Evolutionary conservation across 2,888 invertebrate genomes (phyloP).

Genomic region (Antitype chi): DNA sequence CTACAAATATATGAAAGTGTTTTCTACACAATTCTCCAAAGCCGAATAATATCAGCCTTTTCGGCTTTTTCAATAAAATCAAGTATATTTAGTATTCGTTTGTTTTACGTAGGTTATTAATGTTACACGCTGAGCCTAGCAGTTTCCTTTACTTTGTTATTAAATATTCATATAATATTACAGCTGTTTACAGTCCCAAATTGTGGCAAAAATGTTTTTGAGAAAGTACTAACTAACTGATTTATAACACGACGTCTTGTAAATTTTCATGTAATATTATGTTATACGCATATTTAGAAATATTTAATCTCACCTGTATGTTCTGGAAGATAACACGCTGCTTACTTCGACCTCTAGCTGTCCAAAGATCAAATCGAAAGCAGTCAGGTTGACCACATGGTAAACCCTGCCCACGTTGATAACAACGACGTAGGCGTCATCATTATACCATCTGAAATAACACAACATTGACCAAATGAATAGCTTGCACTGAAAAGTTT

Average conservation of each 20-base stretch:
- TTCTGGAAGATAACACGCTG: slow-evolving; percentile 87
- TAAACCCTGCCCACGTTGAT: slow-evolving; percentile 90
- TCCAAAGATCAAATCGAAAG: slow-evolving; percentile 87
- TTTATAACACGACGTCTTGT: background rate
- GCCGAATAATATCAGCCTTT: background rate
- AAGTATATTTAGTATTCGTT: too few species aligned
- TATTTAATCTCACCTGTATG: slow-evolving; percentile 82
- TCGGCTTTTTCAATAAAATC: background rate
- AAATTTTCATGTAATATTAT: background rate
- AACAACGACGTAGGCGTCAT: slow-evolving; percentile 87
- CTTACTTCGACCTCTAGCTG: slow-evolving; percentile 89
- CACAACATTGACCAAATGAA: too few species aligned
- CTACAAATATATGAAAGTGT: slow-evolving; percentile 24
- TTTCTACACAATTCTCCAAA: background rate
- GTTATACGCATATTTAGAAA: background rate
- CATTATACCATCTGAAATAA: slow-evolving; percentile 82
- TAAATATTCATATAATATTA: background rate
- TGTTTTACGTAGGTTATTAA: background rate
- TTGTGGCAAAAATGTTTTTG: background rate
- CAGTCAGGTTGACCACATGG: slow-evolving; percentile 89
- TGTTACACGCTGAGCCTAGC: background rate
- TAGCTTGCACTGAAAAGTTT: too few species aligned
- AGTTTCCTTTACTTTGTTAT: background rate
- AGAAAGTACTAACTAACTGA: background rate
- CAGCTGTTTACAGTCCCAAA: background rate